A percentile compares a stretch with the other conserved stretches of the same genome.
Evolutionary conservation across 2,113 vertebrate species (phyloP).

Genomic region (Chloropsis hardwickii): DNA sequence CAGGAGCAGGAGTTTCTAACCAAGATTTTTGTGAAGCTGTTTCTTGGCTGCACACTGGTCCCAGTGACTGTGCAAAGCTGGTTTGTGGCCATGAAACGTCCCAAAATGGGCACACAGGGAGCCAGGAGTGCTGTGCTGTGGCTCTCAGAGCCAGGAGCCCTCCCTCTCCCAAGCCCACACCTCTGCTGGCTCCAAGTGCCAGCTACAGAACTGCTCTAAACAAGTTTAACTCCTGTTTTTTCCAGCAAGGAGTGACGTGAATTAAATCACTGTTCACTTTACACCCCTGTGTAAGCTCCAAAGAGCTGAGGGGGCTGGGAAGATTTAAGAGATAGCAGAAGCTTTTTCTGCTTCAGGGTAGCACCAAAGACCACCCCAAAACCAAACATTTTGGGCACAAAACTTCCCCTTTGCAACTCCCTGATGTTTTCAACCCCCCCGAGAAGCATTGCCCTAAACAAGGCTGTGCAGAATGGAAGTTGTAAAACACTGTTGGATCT

Average conservation of each 20-base stretch:
- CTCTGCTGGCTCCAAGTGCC: neutral
- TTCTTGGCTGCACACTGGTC: neutral
- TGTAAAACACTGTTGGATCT: constrained; percentile 24
- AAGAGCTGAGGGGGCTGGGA: neutral
- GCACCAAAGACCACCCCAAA: neutral
- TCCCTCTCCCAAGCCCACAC: neutral
- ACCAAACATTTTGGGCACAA: neutral
- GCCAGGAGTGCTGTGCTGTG: neutral
- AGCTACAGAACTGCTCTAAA: neutral
- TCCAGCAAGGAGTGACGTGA: neutral
- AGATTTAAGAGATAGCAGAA: neutral
- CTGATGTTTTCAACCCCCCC: neutral
- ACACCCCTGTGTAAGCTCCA: neutral
- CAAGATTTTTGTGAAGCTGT: neutral
- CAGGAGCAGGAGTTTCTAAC: neutral
- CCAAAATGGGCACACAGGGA: neutral
- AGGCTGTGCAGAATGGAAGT: neutral
- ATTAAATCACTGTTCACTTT: neutral
- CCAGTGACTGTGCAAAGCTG: neutral
- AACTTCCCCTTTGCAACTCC: neutral
- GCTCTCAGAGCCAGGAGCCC: neutral
- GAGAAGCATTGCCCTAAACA: neutral
- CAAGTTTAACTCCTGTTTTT: neutral
- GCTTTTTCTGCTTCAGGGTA: neutral
- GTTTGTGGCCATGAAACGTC: neutral